Base-by-base conservation (phyloP, 2,888 invertebrate genomes). In the Anorthoa munda region DNA sequence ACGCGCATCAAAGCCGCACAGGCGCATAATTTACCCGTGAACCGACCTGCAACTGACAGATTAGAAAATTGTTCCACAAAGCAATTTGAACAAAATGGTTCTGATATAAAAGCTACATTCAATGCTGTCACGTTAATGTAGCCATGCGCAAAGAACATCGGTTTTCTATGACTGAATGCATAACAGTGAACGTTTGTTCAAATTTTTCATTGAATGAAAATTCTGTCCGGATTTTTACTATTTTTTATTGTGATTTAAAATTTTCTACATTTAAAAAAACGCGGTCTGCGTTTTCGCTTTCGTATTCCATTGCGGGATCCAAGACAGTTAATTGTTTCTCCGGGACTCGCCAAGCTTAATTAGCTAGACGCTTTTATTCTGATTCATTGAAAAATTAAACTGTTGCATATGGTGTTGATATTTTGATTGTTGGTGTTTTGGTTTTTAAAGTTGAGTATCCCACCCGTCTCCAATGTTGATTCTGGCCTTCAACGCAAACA, bases 11-110 rank as follows among this genome's bases (percentile, higher is more conserved):
- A 50, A 68, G 18, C 50, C 45, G 48, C 39, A 55, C 21, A 53
- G 21, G 48, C 63, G 66, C 60, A 79, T 82, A 79, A 73, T 83
- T 79, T 78, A 71, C 65, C 59, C 60, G 79, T 61, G 39, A 74
- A 77, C 67, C 65, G 58, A 18, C 13, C 86, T 87, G 87, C 48
- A 46, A 63, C 26, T 88, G 86, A 86, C 88, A 85, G 84, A 83
- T 86, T 81, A 84, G 81, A 86, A 84, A 86, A 87, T 87, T 73
- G 84, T 83, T 79, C 53, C 45, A 76, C 77, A 69, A 64, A 75
- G 75, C 81, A 79, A 83, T 84, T 85, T 85, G 69, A 70, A 73
- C 63, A 70, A 84, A 82, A 87, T 86, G 79, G 72, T 76, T 71
- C 13, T 55, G 46, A n/a, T 71, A 81, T 75, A 78, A 79, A 81